Evolutionary conservation across 2,113 vertebrate genomes (phyloP).

Genomic region (Pseudorhombus dupliciocellatus): DNA sequence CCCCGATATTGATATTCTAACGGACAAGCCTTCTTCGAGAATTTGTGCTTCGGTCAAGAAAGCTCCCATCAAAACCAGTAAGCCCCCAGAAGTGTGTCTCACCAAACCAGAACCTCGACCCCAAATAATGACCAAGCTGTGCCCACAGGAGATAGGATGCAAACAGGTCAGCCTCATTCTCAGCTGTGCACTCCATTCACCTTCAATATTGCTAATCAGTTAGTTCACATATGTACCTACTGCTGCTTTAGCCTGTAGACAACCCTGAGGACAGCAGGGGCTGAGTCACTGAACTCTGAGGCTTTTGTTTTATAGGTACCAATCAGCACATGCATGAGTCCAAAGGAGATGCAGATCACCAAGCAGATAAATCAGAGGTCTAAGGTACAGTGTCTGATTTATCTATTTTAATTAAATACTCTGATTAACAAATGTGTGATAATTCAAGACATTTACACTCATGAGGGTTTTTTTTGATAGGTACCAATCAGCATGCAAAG

Average conservation of each 20-base stretch:
- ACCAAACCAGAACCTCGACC: slow-evolving; percentile 81
- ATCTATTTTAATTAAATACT: no score
- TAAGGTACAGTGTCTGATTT: slow-evolving; percentile 81
- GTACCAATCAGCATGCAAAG: no score
- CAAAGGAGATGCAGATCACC: slow-evolving; percentile 82
- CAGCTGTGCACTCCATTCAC: slow-evolving; percentile 8
- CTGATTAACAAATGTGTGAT: no score
- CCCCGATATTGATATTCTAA: slow-evolving; percentile 82
- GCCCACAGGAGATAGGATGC: slow-evolving; percentile 77
- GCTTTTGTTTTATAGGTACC: slow-evolving; percentile 81
- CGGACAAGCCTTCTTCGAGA: slow-evolving; percentile 76
- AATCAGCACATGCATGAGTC: slow-evolving; percentile 80
- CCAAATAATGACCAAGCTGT: slow-evolving; percentile 77
- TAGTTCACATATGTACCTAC: background rate
- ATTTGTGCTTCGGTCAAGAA: slow-evolving; percentile 63
- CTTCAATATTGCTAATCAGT: background rate
- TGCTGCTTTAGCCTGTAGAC: no score
- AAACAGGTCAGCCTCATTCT: slow-evolving; percentile 80
- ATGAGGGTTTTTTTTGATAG: no score
- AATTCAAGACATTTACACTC: no score
- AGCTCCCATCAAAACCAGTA: slow-evolving; percentile 73
- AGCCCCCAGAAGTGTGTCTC: slow-evolving; percentile 86
- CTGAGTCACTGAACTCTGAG: background rate
- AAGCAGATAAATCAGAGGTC: slow-evolving; percentile 77
- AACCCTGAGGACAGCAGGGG: background rate